Conservation (phyloP, 2,797 vertebrate genomes). For the Heliangelus exortis region DNA sequence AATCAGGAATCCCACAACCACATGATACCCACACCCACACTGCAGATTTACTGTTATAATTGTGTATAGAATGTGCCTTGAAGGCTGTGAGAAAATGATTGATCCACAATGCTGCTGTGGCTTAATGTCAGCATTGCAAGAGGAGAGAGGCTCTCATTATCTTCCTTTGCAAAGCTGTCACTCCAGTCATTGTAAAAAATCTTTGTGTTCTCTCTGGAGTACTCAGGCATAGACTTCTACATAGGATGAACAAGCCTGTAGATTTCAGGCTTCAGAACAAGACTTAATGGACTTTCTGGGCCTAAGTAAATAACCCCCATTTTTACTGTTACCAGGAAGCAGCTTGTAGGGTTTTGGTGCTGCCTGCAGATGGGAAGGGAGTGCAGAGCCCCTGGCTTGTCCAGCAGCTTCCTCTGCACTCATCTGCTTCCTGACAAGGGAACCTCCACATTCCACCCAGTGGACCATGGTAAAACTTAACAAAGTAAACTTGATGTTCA, state of each 20-base stretch:
- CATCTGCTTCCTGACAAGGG: background rate
- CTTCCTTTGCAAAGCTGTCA: background rate
- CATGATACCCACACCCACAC: background rate
- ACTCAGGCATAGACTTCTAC: accelerated
- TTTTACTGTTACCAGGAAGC: background rate
- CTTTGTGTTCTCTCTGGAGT: background rate
- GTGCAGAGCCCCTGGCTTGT: background rate
- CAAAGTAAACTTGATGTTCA: background rate
- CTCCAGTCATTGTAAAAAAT: background rate
- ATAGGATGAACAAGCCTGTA: background rate
- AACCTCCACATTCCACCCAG: background rate
- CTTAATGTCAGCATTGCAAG: background rate
- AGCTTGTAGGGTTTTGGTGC: background rate
- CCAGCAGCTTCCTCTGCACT: background rate
- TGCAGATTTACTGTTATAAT: background rate
- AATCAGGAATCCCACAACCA: background rate
- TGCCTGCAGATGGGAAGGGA: background rate
- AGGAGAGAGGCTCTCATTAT: background rate
- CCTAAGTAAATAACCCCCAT: background rate
- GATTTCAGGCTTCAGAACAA: too few species aligned
- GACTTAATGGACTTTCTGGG: background rate
- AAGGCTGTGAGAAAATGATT: background rate
- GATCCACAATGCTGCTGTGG: background rate
- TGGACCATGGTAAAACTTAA: background rate
- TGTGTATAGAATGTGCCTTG: background rate